Base-by-base conservation (phyloP, 2,888 invertebrate species). In the Drosophila nr. perissopoda region DNA sequence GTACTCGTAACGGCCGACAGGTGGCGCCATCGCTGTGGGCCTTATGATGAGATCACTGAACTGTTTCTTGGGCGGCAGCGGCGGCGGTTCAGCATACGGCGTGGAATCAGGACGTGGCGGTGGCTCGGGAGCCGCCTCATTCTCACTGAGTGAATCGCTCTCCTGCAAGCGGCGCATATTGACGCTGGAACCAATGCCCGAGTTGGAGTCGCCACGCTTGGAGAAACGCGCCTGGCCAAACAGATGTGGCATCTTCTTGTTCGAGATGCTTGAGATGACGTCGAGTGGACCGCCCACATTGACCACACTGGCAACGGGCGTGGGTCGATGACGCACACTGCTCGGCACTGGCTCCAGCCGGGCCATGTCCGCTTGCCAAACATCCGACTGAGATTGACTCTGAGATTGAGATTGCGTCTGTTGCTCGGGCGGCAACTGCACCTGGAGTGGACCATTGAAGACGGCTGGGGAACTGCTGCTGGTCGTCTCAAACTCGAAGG, bases 11-110 rank as follows among this genome's bases (percentile, higher is more conserved):
- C 93, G 89, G 1, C 84, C 91, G 3, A 79, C 68, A 40, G 74
- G 67, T 46, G 71, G 78, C 63, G 70, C 82, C 31, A 77, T 63
- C 21, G 90, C 70, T 4, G 92, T 87, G 6, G 93, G 93, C 52
- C 96, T 95, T 31, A 94, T 93, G 1, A 94, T 92, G 54, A 94
- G 93, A 75, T 95, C 95, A 59, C 93, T 94, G 51, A 94, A 93
- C 81, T 95, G 95, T 79, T 96, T 96, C 90, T 96, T 96, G 18
- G 96, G 96, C 27, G 96, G 94, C 91, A 96, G 93, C 4, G 96
- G 96, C 2, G 96, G 96, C 4, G 96, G 96, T 89, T 96, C 96
- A 8, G 95, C 94, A 59, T 95, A 93, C 18, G 93, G 91, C 5
- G 85, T 88, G 3, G 92, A 91, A 40, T 93, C 93, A 4, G 93